Evolutionary conservation across 2,113 vertebrate genomes (phyloP), one percentile per base, ranked within the genome.

Genomic region (Pampusana beccarii): DNA sequence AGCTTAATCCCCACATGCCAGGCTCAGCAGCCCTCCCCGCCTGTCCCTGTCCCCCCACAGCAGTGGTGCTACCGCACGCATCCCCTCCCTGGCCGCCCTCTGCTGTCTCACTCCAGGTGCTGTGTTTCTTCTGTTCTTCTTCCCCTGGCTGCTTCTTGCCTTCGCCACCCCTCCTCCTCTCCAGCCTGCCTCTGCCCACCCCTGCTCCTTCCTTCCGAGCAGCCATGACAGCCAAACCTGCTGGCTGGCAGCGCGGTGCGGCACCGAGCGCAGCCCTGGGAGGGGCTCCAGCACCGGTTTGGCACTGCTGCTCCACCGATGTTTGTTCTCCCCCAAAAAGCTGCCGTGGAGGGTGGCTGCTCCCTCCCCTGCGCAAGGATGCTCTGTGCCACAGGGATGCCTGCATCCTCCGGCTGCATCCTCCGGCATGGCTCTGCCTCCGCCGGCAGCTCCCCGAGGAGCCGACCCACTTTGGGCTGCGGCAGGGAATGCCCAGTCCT

Each of bases 61-160:
- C 75, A 92, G 17, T 18, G 25, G n/a, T 56, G 54, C 34, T 3
- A 7, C 24, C 2, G 16, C 25, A 26, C 36, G 57, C 5, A 0
- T 24, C 33, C 67, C 71, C 12, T 56, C 38, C 62, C 50, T 19
- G 54, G 60, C 62, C 2, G 9, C 51, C 40, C 80, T n/a, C 29
- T 79, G 65, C 24, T 6, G 10, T 33, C 66, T 67, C 83, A 44
- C 23, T 16, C n/a, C 6, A 23, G 33, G 13, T 21, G 36, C 77
- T 83, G 44, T 9, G 21, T 44, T 58, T 16, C 82, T 42, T 40
- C 74, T 31, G n/a, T 16, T 14, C 62, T 87, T 87, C 54, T 13
- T 73, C 31, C 84, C 44, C 12, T 71, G 0, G 0, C 44, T n/a
- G 69, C 70, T 72, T 57, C 80, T 50, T 1, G 0, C 44, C 20